These are phyloP conservation scores for Theristus sp. DNA, from an alignment of 2,888 invertebrate species.

Conservation along the genomic window DNA sequence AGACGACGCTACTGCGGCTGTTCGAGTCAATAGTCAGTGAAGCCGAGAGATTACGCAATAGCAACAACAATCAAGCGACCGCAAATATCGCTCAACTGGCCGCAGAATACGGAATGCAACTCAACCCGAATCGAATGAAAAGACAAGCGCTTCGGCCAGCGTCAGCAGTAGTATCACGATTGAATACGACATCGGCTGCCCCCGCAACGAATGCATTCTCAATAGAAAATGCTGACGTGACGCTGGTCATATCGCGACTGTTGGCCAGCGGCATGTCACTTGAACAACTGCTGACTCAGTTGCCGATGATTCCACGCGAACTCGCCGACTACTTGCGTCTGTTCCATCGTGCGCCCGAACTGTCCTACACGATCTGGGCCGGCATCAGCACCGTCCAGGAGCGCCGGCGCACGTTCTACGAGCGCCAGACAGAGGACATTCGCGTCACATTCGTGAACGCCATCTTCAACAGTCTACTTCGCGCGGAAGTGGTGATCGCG, in stretches of 20 bases:
- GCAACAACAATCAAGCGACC: neutral
- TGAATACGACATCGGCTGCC: too few relatives aligned
- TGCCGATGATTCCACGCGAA: neutral
- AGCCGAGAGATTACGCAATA: neutral
- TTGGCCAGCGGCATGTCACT: neutral
- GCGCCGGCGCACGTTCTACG: neutral
- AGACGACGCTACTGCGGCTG: neutral
- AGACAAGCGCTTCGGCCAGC: too few relatives aligned
- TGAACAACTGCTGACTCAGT: neutral
- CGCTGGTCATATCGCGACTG: neutral
- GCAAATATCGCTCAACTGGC: neutral
- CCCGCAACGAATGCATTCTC: too few relatives aligned
- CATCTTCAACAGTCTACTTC: neutral
- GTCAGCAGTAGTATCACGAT: too few relatives aligned
- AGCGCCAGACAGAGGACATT: neutral
- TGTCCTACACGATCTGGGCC: neutral
- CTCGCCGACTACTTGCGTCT: neutral
- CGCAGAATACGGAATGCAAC: neutral
- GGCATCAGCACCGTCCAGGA: neutral
- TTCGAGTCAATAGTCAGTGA: neutral
- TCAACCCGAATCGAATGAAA: too few relatives aligned
- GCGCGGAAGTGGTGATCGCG: neutral
- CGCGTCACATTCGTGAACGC: neutral
- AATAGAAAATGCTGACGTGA: neutral
- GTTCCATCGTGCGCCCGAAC: too few relatives aligned